These are phyloP conservation scores for Acrossocheilus fasciatus DNA, from an alignment of 2,797 vertebrate genomes.

Conservation along the genomic window DNA sequence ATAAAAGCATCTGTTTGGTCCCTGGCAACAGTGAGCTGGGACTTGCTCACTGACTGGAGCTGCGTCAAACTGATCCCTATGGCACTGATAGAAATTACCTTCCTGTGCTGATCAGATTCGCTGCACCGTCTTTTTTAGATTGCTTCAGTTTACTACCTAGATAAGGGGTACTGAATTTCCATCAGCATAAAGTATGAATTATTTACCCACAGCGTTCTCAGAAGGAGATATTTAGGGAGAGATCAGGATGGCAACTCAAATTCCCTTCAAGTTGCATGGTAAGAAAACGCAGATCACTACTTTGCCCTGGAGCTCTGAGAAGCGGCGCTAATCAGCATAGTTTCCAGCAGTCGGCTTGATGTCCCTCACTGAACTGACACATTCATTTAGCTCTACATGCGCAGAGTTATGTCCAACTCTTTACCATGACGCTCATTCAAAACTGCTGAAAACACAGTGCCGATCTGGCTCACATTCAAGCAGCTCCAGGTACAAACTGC, in stretches of 20 bases:
- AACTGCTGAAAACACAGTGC: not conserved
- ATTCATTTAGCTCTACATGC: not conserved
- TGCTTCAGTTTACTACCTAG: not conserved
- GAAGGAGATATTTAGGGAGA: constrained; percentile 4
- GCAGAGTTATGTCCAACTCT: not conserved
- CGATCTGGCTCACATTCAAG: not conserved
- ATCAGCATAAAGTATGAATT: constrained; percentile 15
- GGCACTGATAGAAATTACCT: constrained; percentile 14
- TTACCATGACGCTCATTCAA: not conserved
- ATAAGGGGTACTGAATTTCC: constrained; percentile 1
- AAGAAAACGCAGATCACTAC: not conserved
- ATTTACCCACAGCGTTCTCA: not conserved
- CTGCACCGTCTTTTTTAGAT: not conserved
- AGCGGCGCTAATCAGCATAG: not conserved
- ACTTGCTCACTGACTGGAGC: constrained; percentile 17
- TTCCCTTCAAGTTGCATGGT: not conserved
- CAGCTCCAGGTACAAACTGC: not conserved
- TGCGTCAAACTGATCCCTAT: constrained; percentile 7
- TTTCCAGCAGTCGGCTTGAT: constrained; percentile 1
- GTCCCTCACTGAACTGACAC: not conserved
- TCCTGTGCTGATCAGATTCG: constrained; percentile 8
- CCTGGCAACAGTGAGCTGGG: not conserved
- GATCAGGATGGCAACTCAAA: constrained; percentile 1
- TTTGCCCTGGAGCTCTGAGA: constrained; percentile 4
- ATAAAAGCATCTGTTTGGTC: constrained; percentile 35